Evolutionary conservation across 2,113 vertebrate genomes (phyloP).

Genomic region (Platichthys flesus): DNA sequence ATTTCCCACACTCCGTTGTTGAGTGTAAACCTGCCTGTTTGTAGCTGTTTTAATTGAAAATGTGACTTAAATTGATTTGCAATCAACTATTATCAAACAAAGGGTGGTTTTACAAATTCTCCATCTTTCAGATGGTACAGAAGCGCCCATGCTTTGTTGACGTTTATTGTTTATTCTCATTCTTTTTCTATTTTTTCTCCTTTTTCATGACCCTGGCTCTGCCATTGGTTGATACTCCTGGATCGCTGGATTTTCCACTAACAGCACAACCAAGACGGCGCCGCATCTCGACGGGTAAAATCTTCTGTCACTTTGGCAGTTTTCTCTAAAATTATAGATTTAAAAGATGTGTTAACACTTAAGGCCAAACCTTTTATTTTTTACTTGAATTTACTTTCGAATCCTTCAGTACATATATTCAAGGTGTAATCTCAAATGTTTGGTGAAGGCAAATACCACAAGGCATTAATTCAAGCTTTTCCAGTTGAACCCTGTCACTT

Average conservation of each 20-base stretch:
- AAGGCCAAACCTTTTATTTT: background rate
- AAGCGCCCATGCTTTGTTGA: slow-evolving; percentile 38
- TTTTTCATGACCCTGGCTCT: slow-evolving; percentile 51
- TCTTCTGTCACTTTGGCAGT: background rate
- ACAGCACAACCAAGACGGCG: slow-evolving; percentile 95
- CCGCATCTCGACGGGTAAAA: slow-evolving; percentile 95
- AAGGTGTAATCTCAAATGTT: background rate
- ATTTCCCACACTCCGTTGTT: slow-evolving; percentile 17
- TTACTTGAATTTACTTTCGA: background rate
- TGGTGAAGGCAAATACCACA: background rate
- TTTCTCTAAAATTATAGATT: background rate
- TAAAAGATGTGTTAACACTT: too few species aligned
- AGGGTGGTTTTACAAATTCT: slow-evolving; percentile 21
- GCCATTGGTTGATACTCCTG: slow-evolving; percentile 45
- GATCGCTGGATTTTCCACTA: slow-evolving; percentile 77
- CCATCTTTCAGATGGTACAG: slow-evolving; percentile 25
- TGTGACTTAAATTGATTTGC: slow-evolving; percentile 10
- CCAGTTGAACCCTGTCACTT: background rate
- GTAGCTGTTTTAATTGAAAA: slow-evolving; percentile 16
- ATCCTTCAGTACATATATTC: too few species aligned
- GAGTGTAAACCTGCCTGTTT: slow-evolving; percentile 3
- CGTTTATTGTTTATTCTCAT: slow-evolving; percentile 71
- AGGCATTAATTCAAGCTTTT: background rate
- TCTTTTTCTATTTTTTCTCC: slow-evolving; percentile 57
- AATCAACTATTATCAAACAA: slow-evolving; percentile 30